Evolutionary conservation across 1,140 invertebrate species (phyloP), one percentile per base, ranked within the genome.

Genomic region (Vanessa atalanta): DNA sequence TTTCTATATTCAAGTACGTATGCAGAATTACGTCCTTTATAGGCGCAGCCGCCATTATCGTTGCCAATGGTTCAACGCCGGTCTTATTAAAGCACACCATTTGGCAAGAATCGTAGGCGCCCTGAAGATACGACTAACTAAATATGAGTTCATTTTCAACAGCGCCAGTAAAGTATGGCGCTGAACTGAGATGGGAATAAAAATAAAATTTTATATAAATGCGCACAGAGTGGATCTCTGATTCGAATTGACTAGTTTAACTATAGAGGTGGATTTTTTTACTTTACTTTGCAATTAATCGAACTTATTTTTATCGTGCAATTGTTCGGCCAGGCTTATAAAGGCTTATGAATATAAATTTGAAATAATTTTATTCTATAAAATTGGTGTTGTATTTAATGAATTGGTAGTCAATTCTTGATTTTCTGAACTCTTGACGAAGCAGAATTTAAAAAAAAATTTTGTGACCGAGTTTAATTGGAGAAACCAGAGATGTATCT

Each of bases 61-160:
- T 66, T 83, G 84, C 85, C 85, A 87, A 84, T 84, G 81, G 76
- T 73, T 79, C 87, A 87, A 83, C 81, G 81, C 78, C 76, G 81
- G 78, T 81, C 77, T 85, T 88, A 88, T 90, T 88, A 90, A 87
- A 89, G 79, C 77, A 86, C 78, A 75, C 87, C 83, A 90, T 90
- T 92, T 89, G 88, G 88, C 88, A 92, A 89, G 77, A 79, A 75
- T 68, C 70, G 70, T 70, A 75, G 81, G 74, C 76, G 75, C 77
- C 63, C 63, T 67, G 73, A 60, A 60, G 23, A 79, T 80, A 80
- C 80, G 81, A 79, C 79, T 80, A 82, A 84, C 82, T 85, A 79
- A 83, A 87, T 84, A 87, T 83, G 76, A 85, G 84, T 73, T 76
- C 66, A 71, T 82, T 81, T 88, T 83, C 86, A 81, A 82, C 79